phyloP scores from a whole-genome alignment of 2,797 vertebrate species.

The Parauchenoglanis ngamensis region DNA sequence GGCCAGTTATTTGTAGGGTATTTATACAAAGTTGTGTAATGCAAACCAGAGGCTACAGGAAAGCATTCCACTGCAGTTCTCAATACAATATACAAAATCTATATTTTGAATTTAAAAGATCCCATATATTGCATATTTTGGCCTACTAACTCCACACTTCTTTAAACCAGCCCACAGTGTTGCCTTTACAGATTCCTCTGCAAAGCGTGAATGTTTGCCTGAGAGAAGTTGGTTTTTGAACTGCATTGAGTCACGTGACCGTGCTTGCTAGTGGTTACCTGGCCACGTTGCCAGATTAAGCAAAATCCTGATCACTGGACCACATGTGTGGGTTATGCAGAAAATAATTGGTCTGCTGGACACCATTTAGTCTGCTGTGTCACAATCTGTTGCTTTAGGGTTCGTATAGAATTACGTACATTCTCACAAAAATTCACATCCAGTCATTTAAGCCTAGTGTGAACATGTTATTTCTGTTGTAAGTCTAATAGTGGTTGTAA shows the following conservation, averaged over 20 bases:
- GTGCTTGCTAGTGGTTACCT: background rate
- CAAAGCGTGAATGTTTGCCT: background rate
- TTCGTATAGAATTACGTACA: background rate
- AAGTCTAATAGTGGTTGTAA: background rate
- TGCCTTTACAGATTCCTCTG: background rate
- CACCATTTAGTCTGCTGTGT: background rate
- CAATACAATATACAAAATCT: conserved; percentile 2
- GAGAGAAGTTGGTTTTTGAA: background rate
- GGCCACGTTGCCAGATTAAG: background rate
- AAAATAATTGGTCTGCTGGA: background rate
- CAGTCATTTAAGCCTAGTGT: background rate
- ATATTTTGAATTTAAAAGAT: background rate
- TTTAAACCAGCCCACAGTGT: background rate
- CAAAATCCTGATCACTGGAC: background rate
- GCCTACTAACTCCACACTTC: background rate
- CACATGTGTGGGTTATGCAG: background rate
- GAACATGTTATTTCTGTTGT: background rate
- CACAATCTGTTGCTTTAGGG: background rate
- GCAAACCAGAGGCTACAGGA: background rate
- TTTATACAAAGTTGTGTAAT: background rate
- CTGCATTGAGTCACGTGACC: background rate
- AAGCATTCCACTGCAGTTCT: background rate
- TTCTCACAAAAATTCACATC: background rate
- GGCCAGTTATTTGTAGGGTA: background rate
- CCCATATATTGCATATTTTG: background rate